Conservation (phyloP, 2,113 vertebrate genomes). For the Brachypteracias leptosomus region DNA sequence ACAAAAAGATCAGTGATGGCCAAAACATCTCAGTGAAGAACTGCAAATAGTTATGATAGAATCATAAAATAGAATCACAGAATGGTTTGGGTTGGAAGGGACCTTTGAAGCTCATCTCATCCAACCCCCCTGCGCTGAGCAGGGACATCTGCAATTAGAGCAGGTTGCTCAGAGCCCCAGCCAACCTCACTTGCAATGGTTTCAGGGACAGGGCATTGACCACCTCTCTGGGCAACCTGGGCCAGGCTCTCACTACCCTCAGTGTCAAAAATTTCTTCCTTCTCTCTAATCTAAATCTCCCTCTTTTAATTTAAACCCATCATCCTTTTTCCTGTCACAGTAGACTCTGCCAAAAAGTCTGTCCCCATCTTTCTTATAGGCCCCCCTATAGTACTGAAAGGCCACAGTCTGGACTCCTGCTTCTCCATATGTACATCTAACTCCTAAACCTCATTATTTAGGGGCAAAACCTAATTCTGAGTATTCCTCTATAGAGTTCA, state of each 20-base stretch:
- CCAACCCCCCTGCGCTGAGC: not conserved
- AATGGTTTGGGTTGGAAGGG: not conserved
- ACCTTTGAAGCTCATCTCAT: not conserved
- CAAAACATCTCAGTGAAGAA: not conserved
- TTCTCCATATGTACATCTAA: not conserved
- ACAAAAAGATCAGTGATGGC: not conserved
- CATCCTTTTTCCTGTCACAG: not conserved
- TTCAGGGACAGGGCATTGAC: not conserved
- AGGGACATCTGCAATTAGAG: not conserved
- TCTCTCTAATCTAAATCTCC: not conserved
- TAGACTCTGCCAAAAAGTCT: not conserved
- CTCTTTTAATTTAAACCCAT: not conserved
- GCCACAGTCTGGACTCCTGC: not conserved
- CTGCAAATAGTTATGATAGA: not conserved
- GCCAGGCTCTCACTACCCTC: not conserved
- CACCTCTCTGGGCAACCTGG: not conserved
- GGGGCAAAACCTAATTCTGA: not conserved
- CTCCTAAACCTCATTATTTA: not conserved
- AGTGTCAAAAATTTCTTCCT: not conserved
- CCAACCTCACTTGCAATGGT: not conserved
- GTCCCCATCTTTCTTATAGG: not conserved
- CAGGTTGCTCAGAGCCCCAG: not conserved
- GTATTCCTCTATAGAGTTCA: rapidly evolving
- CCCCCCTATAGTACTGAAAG: not conserved
- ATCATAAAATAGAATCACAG: not conserved